Evolutionary conservation across 2,113 vertebrate genomes (phyloP), one percentile per base, ranked within the genome.

Genomic region (Colaptes auratus): DNA sequence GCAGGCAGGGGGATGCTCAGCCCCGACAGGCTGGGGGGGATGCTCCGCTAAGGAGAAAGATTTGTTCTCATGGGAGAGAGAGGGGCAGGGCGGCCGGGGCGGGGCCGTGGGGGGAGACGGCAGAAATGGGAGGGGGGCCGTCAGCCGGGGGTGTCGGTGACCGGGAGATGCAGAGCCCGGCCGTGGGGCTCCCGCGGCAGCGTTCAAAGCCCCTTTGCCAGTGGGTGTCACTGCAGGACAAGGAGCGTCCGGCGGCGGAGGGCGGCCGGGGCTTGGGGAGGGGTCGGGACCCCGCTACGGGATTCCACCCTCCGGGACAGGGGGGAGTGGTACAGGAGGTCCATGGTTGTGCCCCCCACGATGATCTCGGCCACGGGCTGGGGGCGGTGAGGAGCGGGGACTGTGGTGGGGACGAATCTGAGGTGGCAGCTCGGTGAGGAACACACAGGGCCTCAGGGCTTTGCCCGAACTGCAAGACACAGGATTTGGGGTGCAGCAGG

Each of bases 201-300:
- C 86, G 20, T 21, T 20, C 4, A 12, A 12, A 33, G 31, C 87
- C 55, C 55, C 53, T 10, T 76, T 13, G 61, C 97, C 98, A 93
- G 97, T 27, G 93, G 97, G 97, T 97, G 98, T 97, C 94, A 95
- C 96, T 97, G 92, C 95, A 97, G 97, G 98, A 98, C 97, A 97
- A 97, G 97, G n/a, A 97, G 97, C 97, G 1, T 72, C 67, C 46
- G 84, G 72, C 7, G 28, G 36, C 9, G 19, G 42, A 31, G 64
- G 64, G 39, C 64, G 39, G 18, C 20, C 42, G 33, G 39, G 64
- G 42, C 13, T 58, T 53, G 30, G 4, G 15, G 14, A 20, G 31
- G 27, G 13, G 28, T 42, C 60, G 36, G 65, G 63, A 23, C 27
- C 53, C 71, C 42, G 13, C n/a, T 4, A 20, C 81, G 13, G 52